phyloP scores from a whole-genome alignment of 1,140 invertebrate genomes.

The Heliconius hewitsoni region DNA sequence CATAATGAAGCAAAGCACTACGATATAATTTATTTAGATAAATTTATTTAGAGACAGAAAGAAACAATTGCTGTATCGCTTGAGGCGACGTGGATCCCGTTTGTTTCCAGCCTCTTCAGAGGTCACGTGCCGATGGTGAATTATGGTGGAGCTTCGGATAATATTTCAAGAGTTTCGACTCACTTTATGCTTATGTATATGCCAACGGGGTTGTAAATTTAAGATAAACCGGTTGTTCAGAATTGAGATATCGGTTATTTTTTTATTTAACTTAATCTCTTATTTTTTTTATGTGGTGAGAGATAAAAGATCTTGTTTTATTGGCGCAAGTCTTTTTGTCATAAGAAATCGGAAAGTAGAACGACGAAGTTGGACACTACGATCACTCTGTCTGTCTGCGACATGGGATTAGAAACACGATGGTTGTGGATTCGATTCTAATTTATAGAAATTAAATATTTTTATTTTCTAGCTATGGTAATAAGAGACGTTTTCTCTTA shows the following conservation, averaged over 20 bases:
- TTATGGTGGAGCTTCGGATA: not conserved
- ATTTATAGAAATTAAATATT: no score
- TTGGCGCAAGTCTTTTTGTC: no score
- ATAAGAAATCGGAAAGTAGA: no score
- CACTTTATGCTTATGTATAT: not conserved
- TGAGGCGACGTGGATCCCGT: not conserved
- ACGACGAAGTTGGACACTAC: no score
- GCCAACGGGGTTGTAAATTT: not conserved
- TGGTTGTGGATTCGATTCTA: no score
- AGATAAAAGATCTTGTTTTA: no score
- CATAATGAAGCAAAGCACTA: not conserved
- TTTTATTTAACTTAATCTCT: not conserved
- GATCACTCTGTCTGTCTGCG: no score
- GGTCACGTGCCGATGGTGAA: conserved; percentile 3
- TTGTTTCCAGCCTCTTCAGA: not conserved
- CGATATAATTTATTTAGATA: no score
- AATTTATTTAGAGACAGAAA: not conserved
- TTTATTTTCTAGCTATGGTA: no score
- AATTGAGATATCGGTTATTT: not conserved
- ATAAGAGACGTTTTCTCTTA: no score
- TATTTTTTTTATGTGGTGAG: no score
- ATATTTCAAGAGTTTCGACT: not conserved
- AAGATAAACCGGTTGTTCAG: not conserved
- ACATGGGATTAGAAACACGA: no score
- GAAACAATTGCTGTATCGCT: conserved; percentile 1